Conservation (phyloP, 1,140 invertebrate genomes). For the Brachionus manjavacas region DNA sequence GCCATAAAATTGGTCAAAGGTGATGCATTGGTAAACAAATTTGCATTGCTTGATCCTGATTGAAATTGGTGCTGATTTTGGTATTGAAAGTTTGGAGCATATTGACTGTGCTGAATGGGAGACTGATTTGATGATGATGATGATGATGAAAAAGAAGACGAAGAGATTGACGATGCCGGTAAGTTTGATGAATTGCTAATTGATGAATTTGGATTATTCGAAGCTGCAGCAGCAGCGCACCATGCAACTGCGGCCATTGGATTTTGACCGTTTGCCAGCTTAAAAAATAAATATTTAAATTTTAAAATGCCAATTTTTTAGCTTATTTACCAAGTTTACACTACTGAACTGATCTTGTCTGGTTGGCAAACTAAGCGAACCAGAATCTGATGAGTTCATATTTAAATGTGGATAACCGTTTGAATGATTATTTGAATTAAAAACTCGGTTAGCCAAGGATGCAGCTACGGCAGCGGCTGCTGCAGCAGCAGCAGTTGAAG, state of each 20-base stretch:
- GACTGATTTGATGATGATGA: not conserved
- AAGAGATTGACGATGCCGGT: not conserved
- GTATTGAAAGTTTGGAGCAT: slow-evolving; percentile 2
- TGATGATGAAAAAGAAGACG: slow-evolving; percentile 6
- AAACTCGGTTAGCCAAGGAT: slow-evolving; percentile 46
- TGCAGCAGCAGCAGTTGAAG: slow-evolving; percentile 49
- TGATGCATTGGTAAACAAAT: slow-evolving; percentile 5
- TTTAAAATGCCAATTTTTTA: not conserved
- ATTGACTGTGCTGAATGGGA: not conserved
- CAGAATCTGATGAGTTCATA: not conserved
- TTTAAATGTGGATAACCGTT: slow-evolving; percentile 9
- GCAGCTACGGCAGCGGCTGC: slow-evolving; percentile 48
- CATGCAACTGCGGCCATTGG: slow-evolving; percentile 20
- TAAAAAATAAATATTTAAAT: not conserved
- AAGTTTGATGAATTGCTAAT: not conserved
- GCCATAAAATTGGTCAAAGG: slow-evolving; percentile 38
- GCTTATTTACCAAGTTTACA: slow-evolving; percentile 26
- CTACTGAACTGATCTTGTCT: slow-evolving; percentile 22
- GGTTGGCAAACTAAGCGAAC: not conserved
- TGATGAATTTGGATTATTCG: slow-evolving; percentile 2
- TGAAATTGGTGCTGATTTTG: slow-evolving; percentile 10
- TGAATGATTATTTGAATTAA: not conserved
- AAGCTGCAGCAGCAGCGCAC: slow-evolving; percentile 18
- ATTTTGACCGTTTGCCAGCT: slow-evolving; percentile 20
- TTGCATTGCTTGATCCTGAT: not conserved